Base-by-base conservation (phyloP, 2,888 invertebrate species). In the Macropis europaea region DNA sequence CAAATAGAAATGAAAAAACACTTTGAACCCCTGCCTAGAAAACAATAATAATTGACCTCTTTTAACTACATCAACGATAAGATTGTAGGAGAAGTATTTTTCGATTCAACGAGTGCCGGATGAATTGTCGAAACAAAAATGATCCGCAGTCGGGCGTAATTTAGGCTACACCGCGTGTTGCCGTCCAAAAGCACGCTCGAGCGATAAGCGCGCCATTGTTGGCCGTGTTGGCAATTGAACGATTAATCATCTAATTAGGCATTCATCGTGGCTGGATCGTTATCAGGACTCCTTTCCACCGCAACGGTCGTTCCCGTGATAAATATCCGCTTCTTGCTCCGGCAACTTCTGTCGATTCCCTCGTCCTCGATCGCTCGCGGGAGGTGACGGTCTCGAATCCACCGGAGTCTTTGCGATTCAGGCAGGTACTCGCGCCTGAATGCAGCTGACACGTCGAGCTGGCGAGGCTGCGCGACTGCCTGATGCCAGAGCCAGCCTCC, bases 241-340 rank as follows among this genome's bases (percentile, higher is more conserved):
- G 82, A 88, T 87, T 87, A 88, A 87, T 87, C 86, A 84, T 87
- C 81, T 84, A 86, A 87, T 88, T 86, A 86, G 81, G 81, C 83
- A 82, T 84, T 79, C 73, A 80, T 73, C 80, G 81, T 67, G 54
- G 63, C 75, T 67, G 59, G 62, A 52, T 42, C 50, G 40, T 54
- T 73, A 71, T 62, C 76, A 13, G 50, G 72, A 62, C 66, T 71
- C 69, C 67, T 48, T 64, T 57, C 68, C 47, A 45, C 19, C 50
- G 19, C 71, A 76, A 64, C 68, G 69, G 53, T 73, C 67, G 72
- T 82, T 82, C 38, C n/a, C 40, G 72, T 72, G 74, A 62, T 77
- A 85, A 85, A 85, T 79, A 84, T 70, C 67, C 60, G 43, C 50
- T 59, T 63, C 66, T 74, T 47, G 62, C 68, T 71, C 60, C 13